Percentiles rank a stretch among this genome's conserved stretches.
Evolutionary conservation across 2,113 vertebrate species (phyloP).

Genomic region (Phoxinus phoxinus): DNA sequence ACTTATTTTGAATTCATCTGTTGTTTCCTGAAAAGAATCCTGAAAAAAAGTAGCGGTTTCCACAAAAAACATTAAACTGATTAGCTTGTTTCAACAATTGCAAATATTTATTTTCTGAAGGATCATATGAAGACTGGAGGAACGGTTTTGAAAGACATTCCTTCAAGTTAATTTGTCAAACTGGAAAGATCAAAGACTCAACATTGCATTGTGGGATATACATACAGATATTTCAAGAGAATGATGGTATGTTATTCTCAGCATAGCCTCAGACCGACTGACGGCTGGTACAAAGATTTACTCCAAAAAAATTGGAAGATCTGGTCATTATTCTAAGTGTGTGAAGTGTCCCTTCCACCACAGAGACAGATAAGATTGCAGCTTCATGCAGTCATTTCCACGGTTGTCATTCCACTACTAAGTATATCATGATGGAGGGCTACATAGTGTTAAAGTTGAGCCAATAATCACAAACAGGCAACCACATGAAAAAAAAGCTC

Average conservation of each 20-base stretch:
- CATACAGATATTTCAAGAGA: background rate
- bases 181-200: no score
- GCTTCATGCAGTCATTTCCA: conserved; percentile 20
- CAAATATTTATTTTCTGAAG: no score
- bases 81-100: no score
- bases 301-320: background rate
- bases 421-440: conserved; percentile 36
- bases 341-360: conserved; percentile 17
- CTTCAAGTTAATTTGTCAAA: background rate
- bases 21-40: no score
- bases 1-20: no score
- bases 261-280: conserved; percentile 14
- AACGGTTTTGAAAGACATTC: background rate
- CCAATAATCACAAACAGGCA: conserved; percentile 28
- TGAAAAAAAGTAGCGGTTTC: no score
- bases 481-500: conserved; percentile 38
- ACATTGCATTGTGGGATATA: background rate
- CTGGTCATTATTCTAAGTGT: conserved; percentile 21
- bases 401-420: conserved; percentile 15
- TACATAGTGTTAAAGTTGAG: conserved; percentile 25
- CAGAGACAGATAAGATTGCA: conserved; percentile 39
- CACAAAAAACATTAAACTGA: no score
- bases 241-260: conserved; percentile 13
- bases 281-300: conserved; percentile 12
- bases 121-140: no score